Evolutionary conservation across 1,140 invertebrate genomes (phyloP).

Genomic region (Drosophila bifasciata): DNA sequence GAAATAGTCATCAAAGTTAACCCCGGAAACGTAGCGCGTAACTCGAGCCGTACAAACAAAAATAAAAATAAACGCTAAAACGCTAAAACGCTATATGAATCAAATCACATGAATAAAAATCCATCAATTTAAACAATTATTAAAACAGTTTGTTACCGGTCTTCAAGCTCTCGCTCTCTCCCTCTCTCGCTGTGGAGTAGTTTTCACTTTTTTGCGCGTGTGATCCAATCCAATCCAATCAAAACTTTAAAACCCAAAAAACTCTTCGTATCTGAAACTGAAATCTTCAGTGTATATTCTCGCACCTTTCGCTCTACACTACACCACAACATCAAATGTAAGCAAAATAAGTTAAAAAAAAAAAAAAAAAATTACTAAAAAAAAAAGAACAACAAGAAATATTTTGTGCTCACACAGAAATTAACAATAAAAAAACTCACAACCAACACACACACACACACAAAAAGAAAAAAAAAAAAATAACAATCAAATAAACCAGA

Average conservation of each 20-base stretch:
- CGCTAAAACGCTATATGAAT: too few relatives aligned
- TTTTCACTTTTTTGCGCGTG: slow-evolving; percentile 60
- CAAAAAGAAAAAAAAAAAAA: slow-evolving; percentile 11
- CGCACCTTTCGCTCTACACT: slow-evolving; percentile 48
- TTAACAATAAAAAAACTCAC: slow-evolving; percentile 53
- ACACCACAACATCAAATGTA: slow-evolving; percentile 54
- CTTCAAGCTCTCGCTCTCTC: slow-evolving; percentile 14
- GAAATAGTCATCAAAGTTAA: too few relatives aligned
- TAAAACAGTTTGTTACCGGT: too few relatives aligned
- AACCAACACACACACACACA: slow-evolving; percentile 4
- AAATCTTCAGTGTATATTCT: slow-evolving; percentile 52
- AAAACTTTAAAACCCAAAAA: slow-evolving; percentile 31
- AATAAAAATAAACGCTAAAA: too few relatives aligned
- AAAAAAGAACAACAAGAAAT: slow-evolving; percentile 35
- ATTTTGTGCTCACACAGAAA: slow-evolving; percentile 61
- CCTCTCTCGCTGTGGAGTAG: slow-evolving; percentile 34
- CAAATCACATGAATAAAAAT: too few relatives aligned
- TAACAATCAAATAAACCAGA: slow-evolving; percentile 31
- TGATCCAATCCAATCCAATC: slow-evolving; percentile 27
- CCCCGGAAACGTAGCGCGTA: too few relatives aligned
- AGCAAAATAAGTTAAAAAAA: slow-evolving; percentile 46
- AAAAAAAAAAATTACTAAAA: slow-evolving; percentile 25
- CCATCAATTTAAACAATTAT: too few relatives aligned
- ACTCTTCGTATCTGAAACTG: slow-evolving; percentile 14
- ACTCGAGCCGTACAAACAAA: background rate